Evolutionary conservation across 2,113 vertebrate species (phyloP).

Genomic region (Thinocorus orbignyianus): DNA sequence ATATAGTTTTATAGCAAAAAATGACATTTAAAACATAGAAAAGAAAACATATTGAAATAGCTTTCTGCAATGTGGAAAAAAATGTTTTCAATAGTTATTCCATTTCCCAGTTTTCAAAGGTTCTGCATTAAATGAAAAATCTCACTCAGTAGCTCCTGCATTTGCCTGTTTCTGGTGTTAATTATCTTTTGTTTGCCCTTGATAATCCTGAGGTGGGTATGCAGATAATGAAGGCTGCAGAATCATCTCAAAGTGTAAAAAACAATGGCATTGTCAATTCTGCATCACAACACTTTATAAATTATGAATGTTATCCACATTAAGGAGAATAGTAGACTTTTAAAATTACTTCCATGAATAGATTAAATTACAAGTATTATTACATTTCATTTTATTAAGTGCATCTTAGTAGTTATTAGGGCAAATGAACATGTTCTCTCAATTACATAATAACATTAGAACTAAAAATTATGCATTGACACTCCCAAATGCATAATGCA

Average conservation of each 20-base stretch:
- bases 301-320: conserved; percentile 97
- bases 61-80: not conserved
- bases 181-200: conserved; percentile 99
- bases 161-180: conserved; percentile 87
- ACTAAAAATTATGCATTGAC: conserved; percentile 84
- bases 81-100: conserved; percentile 74
- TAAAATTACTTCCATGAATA: conserved; percentile 97
- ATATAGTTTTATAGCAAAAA: conserved; percentile 16
- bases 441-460: conserved; percentile 84
- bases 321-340: conserved; percentile 91
- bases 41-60: conserved; percentile 16
- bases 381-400: conserved; percentile 97
- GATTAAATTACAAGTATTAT: conserved; percentile 99
- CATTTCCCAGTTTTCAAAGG: conserved; percentile 80
- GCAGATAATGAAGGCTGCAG: conserved; percentile 91
- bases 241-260: conserved; percentile 90
- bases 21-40: not conserved
- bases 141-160: conserved; percentile 75
- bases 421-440: conserved; percentile 87
- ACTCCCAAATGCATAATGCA: conserved; percentile 83
- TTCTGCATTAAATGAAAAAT: conserved; percentile 78
- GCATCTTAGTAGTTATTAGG: conserved; percentile 95
- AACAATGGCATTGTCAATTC: conserved; percentile 97
- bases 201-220: conserved; percentile 91
- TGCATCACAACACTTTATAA: conserved; percentile 96